These are phyloP conservation scores for Drosophila niveifrons DNA, from an alignment of 2,888 invertebrate species.

Conservation along the genomic window DNA sequence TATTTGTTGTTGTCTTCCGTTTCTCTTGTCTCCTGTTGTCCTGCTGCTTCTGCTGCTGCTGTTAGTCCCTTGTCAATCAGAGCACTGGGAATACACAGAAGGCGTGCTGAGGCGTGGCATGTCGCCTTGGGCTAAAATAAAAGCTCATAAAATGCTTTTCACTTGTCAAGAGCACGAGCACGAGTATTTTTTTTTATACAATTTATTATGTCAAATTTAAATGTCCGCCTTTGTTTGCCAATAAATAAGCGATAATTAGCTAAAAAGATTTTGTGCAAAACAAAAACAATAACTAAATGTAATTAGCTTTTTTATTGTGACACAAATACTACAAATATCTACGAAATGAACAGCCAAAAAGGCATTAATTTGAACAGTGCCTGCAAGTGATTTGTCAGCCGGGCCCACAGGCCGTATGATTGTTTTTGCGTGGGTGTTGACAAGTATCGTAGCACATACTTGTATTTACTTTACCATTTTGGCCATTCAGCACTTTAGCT, in stretches of 20 bases:
- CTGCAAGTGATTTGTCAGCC: constrained; percentile 59
- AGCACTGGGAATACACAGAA: constrained; percentile 26
- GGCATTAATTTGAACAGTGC: constrained; percentile 44
- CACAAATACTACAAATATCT: constrained; percentile 60
- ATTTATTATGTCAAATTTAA: constrained; percentile 23
- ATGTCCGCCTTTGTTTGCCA: constrained; percentile 22
- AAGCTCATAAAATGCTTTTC: constrained; percentile 42
- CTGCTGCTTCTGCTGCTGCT: not conserved
- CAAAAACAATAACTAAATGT: constrained; percentile 7
- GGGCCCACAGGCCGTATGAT: constrained; percentile 55
- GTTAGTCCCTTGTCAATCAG: constrained; percentile 8
- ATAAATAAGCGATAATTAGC: constrained; percentile 26
- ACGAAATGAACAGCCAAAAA: constrained; percentile 13
- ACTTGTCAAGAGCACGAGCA: constrained; percentile 37
- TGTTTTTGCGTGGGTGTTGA: constrained; percentile 28
- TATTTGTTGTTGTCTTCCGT: constrained; percentile 39
- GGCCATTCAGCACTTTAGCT: constrained; percentile 38
- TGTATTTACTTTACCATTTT: constrained; percentile 14
- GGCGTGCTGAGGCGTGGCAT: not conserved
- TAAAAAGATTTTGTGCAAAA: constrained; percentile 4
- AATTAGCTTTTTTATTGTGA: constrained; percentile 9
- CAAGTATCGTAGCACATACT: constrained; percentile 23
- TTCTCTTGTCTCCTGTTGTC: not conserved
- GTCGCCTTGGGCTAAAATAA: constrained; percentile 21
- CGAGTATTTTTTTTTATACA: constrained; percentile 6